These are phyloP conservation scores for Trididemnum nubilum DNA, from an alignment of 23 tunicate genomes.

Conservation along the genomic window DNA sequence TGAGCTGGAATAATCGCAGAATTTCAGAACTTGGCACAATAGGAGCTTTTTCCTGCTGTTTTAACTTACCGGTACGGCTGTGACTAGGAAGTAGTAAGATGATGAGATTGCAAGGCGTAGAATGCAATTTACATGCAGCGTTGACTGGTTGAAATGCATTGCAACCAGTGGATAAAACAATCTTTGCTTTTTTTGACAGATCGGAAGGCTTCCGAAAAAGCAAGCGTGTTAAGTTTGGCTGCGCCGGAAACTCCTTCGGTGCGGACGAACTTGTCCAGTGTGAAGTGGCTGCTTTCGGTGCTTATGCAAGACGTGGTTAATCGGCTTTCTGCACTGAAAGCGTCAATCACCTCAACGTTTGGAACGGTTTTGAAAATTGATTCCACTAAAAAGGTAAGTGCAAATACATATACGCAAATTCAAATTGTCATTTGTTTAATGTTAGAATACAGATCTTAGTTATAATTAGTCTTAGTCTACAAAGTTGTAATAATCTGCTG, in stretches of 20 bases:
- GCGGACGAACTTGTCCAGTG: neutral
- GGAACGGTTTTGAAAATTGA: constrained; percentile 44
- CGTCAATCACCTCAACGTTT: constrained; percentile 21
- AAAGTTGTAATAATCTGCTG: no score
- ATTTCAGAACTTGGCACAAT: neutral
- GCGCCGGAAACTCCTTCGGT: neutral
- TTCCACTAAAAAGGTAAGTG: constrained; percentile 48
- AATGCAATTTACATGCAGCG: constrained; percentile 2
- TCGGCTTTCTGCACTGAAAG: constrained; percentile 22
- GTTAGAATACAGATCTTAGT: no score
- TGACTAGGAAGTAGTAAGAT: neutral
- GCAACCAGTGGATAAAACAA: constrained; percentile 1
- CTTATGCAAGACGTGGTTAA: neutral
- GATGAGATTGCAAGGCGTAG: constrained; percentile 10
- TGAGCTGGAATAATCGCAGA: neutral
- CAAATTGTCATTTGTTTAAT: no score
- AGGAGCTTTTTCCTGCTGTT: constrained; percentile 5
- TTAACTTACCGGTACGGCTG: constrained; percentile 24
- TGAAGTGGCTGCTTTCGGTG: constrained; percentile 28
- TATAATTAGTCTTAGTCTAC: no score
- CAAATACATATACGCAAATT: neutral
- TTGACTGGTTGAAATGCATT: neutral
- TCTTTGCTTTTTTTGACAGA: neutral
- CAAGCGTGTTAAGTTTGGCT: neutral
- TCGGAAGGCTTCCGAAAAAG: neutral